Base-by-base conservation (phyloP, 1,140 invertebrate species). In the Rhopalosiphum maidis region DNA sequence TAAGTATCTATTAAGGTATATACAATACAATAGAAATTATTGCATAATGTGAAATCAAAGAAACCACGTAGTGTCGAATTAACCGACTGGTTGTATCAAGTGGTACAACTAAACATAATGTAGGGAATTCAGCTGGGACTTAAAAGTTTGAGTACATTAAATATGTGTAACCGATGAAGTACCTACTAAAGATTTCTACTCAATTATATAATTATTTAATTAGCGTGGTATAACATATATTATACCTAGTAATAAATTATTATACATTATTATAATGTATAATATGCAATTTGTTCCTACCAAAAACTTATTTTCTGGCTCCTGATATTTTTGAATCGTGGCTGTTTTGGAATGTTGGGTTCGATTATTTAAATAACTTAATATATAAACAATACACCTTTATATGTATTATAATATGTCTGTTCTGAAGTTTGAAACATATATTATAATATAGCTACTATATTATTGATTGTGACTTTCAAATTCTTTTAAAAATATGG, bases 401-500 rank as follows among this genome's bases (percentile, higher is more conserved):
- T 77, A 18, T 77, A 35, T 77, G n/a, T 77, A 77, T 18, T n/a
- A n/a, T 77, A 77, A 77, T n/a, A n/a, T 77, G 5, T 77, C 6
- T 15, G 41, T 23, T 85, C 37, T 43, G 37, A 85, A 41, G 23
- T 85, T 9, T 85, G 22, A 85, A 85, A 41, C 23, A 30, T 41
- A 41, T 85, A 41, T 85, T 23, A 43, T 25, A 25, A 85, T 85
- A 85, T 85, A 3, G 2, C 1, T 86, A 41, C 23, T 86, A 86
- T 23, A 41, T 37, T 83, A 83, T 87, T 87, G 43, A 87, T 30
- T 87, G 23, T 46, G 85, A 87, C 85, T 87, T 87, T 87, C 85
- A 87, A 87, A 87, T 87, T 87, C 85, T 87, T 87, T 48, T 87
- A 30, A 87, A 87, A 87, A 87, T 87, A n/a, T 48, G 43, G 85